Conservation (phyloP, 30 jellyfish, hydroid and myxozoan genomes). For the Pseudorhiza aurosa region DNA sequence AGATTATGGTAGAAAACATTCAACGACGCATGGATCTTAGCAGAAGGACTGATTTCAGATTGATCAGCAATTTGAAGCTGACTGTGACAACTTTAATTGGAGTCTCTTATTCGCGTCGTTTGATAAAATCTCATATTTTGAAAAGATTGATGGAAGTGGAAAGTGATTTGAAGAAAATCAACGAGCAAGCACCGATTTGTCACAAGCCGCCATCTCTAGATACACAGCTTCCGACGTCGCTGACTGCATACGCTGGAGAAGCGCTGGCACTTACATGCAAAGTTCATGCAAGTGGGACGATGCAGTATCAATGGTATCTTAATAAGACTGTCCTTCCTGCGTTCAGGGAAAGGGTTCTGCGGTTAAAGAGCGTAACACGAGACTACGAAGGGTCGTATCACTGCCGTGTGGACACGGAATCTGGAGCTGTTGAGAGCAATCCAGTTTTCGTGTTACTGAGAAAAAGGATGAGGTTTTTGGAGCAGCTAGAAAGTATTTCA, state of each 20-base stretch:
- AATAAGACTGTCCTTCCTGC: slow-evolving; percentile 80
- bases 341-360: slow-evolving; percentile 27
- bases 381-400: slow-evolving; percentile 79
- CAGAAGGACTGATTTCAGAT: slow-evolving; percentile 6
- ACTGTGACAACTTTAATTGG: neutral
- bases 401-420: slow-evolving; percentile 61
- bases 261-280: slow-evolving; percentile 56
- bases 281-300: slow-evolving; percentile 27
- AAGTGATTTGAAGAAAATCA: neutral
- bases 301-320: slow-evolving; percentile 64
- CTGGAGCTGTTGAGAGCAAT: slow-evolving; percentile 46
- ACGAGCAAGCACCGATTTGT: slow-evolving; percentile 44
- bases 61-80: neutral
- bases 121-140: neutral
- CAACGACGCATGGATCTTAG: slow-evolving; percentile 38
- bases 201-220: slow-evolving; percentile 49
- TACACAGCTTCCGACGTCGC: slow-evolving; percentile 22
- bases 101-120: neutral
- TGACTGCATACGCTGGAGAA: slow-evolving; percentile 75
- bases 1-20: slow-evolving; percentile 33
- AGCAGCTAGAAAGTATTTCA: slow-evolving; percentile 66
- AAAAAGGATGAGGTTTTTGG: slow-evolving; percentile 10
- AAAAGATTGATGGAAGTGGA: neutral
- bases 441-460: slow-evolving; percentile 58
- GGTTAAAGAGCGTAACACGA: slow-evolving; percentile 18